These are phyloP conservation scores for Lytechinus variegatus DNA, from an alignment of 35 echinoderm and acorn worm genomes.

Conservation along the genomic window DNA sequence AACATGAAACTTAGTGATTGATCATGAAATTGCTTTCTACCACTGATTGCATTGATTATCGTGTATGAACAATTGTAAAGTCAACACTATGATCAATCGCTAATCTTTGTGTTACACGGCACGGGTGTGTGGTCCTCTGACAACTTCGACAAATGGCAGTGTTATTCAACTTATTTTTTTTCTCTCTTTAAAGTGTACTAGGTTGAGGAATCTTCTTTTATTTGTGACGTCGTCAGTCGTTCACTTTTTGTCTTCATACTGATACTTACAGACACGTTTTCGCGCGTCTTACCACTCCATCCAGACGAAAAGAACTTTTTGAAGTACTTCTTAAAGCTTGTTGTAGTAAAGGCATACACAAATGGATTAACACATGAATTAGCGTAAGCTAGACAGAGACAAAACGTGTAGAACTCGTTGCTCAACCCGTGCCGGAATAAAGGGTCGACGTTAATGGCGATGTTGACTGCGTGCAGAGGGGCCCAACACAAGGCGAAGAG, in stretches of 20 bases:
- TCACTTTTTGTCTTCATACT: slow-evolving; percentile 88
- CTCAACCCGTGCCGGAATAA: neutral
- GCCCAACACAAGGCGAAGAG: slow-evolving; percentile 90
- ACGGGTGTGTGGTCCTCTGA: too few species aligned
- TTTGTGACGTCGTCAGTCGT: slow-evolving; percentile 63
- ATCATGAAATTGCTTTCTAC: too few species aligned
- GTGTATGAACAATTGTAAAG: too few species aligned
- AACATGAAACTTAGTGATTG: too few species aligned
- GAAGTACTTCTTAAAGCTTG: slow-evolving; percentile 89
- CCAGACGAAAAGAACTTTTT: slow-evolving; percentile 70
- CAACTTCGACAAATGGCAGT: too few species aligned
- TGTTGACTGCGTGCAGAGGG: slow-evolving; percentile 65
- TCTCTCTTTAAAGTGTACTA: slow-evolving; percentile 25
- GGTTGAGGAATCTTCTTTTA: slow-evolving; percentile 77
- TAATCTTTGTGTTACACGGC: too few species aligned
- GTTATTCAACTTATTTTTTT: neutral
- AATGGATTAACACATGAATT: slow-evolving; percentile 93
- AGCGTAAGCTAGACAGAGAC: slow-evolving; percentile 74
- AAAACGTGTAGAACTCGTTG: slow-evolving; percentile 20
- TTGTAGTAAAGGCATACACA: slow-evolving; percentile 92
- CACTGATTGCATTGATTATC: too few species aligned
- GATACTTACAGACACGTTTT: slow-evolving; percentile 72
- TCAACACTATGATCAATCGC: too few species aligned
- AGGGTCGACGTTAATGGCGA: slow-evolving; percentile 53
- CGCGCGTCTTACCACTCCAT: slow-evolving; percentile 30